Evolutionary conservation across 2,797 vertebrate genomes (phyloP).

Genomic region (Eptatretus atami): DNA sequence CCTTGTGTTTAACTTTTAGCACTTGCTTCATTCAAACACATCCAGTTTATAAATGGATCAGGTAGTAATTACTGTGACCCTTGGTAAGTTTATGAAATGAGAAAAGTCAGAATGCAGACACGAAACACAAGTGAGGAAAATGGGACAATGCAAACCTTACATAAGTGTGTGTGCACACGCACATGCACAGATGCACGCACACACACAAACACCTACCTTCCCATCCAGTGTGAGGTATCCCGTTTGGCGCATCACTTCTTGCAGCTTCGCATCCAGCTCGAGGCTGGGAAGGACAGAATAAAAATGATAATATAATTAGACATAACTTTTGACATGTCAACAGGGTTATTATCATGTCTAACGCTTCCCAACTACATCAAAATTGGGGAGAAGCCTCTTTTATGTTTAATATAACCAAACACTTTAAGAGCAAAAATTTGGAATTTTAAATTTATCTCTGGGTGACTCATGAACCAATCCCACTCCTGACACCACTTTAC

Average conservation of each 20-base stretch:
- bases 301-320: no score
- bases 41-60: neutral
- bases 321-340: no score
- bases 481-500: no score
- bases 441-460: no score
- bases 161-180: neutral
- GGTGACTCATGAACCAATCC: no score
- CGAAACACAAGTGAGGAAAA: neutral
- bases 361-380: no score
- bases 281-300: constrained; percentile 19
- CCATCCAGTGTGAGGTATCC: constrained; percentile 65
- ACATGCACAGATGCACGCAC: neutral
- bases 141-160: neutral
- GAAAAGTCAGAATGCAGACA: neutral
- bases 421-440: no score
- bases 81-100: neutral
- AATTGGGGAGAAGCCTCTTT: no score
- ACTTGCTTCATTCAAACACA: no score
- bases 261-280: constrained; percentile 70
- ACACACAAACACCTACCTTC: constrained; percentile 21
- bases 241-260: constrained; percentile 83
- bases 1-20: no score
- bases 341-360: no score
- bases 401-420: no score
- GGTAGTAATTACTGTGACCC: neutral